Evolutionary conservation across 2,888 invertebrate genomes (phyloP).

Genomic region (Ophion slaviceki): DNA sequence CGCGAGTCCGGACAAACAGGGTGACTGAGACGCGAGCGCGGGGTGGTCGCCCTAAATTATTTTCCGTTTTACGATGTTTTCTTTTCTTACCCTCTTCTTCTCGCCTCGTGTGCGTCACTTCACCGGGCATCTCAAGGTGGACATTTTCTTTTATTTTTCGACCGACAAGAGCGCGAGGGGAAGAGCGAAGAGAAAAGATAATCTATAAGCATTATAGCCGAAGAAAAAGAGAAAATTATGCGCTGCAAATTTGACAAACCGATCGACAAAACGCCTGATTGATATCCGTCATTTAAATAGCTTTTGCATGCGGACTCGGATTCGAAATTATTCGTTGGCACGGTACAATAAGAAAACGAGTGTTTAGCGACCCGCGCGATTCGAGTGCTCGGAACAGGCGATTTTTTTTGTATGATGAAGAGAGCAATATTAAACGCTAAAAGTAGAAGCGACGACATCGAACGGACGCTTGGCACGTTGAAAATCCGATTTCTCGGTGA

Average conservation of each 20-base stretch:
- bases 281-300: constrained; percentile 70
- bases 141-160: constrained; percentile 33
- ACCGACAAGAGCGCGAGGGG: constrained; percentile 54
- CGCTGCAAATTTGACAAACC: background rate
- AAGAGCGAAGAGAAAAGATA: constrained; percentile 52
- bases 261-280: constrained; percentile 66
- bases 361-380: constrained; percentile 38
- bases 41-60: constrained; percentile 48
- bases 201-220: constrained; percentile 50
- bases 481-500: constrained; percentile 23
- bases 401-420: background rate
- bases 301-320: constrained; percentile 77
- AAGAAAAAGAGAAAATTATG: constrained; percentile 14
- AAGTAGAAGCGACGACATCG: background rate
- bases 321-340: constrained; percentile 69
- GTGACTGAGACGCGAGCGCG: constrained; percentile 65
- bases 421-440: background rate
- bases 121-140: background rate
- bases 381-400: background rate
- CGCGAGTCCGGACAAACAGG: constrained; percentile 67
- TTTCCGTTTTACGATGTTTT: constrained; percentile 23
- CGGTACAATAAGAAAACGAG: constrained; percentile 60
- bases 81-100: constrained; percentile 37
- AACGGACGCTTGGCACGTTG: background rate
- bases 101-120: background rate